These are phyloP conservation scores for Drosophila bocki DNA, from an alignment of 1,140 invertebrate species.

Conservation along the genomic window DNA sequence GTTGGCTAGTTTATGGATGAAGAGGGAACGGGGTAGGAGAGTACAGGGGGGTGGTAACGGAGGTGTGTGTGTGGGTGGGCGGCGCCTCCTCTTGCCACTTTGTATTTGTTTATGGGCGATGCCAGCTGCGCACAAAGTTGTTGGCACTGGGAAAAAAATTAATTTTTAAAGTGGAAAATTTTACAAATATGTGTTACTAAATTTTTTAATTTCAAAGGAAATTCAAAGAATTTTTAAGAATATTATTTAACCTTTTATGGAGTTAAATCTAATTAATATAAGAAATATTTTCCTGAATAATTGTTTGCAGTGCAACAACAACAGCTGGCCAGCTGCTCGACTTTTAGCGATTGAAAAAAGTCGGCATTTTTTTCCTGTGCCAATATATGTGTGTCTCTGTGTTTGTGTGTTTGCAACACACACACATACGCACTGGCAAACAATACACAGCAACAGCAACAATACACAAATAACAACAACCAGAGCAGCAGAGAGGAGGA, in stretches of 20 bases:
- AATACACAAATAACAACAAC: slow-evolving; percentile 52
- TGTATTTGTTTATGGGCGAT: slow-evolving; percentile 75
- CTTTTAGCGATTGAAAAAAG: slow-evolving; percentile 70
- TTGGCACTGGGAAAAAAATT: slow-evolving; percentile 8
- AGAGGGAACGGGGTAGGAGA: not conserved
- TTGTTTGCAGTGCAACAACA: slow-evolving; percentile 17
- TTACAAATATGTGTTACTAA: not conserved
- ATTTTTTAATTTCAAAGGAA: not conserved
- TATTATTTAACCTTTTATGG: rapidly evolving
- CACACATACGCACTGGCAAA: slow-evolving; percentile 22
- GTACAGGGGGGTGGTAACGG: slow-evolving; percentile 12
- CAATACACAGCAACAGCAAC: slow-evolving; percentile 21
- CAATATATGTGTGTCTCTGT: slow-evolving; percentile 13
- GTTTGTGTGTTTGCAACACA: slow-evolving; percentile 30
- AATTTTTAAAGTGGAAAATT: not conserved
- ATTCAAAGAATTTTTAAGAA: no score
- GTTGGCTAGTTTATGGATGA: slow-evolving; percentile 50
- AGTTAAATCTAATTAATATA: not conserved
- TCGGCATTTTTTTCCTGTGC: slow-evolving; percentile 22
- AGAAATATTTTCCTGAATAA: not conserved
- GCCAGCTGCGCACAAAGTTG: slow-evolving; percentile 73
- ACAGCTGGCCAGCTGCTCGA: slow-evolving; percentile 61
- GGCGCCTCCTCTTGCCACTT: slow-evolving; percentile 59
- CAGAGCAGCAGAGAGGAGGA: slow-evolving; percentile 47
- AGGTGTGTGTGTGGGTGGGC: slow-evolving; percentile 3